Evolutionary conservation across 2,888 invertebrate species (phyloP), one percentile per base, ranked within the genome.

Genomic region (Lobophora halterata): DNA sequence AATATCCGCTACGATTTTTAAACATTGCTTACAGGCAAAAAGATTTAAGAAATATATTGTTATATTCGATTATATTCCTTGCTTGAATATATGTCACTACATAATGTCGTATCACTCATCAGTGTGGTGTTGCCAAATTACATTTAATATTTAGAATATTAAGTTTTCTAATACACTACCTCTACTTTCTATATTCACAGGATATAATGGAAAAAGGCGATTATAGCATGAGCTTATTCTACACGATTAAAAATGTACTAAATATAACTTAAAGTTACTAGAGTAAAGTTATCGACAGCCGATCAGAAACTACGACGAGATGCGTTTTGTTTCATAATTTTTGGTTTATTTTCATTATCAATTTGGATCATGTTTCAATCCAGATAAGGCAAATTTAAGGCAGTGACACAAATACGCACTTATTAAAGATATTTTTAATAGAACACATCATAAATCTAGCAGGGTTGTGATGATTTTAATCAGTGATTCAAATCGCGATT

Each of bases 101-200:
- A 72, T 18, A 25, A 28, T 11, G 61, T 80, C 80, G 80, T 86
- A 86, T 86, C 86, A 86, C 86, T 83, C 78, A 64, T 75, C 71
- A 69, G 74, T 77, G 77, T 86, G 86, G 86, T 86, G 86, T 86
- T 81, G 81, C 68, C 72, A 70, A 74, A 70, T 81, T 77, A 56
- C 29, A 44, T 46, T 62, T 61, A 68, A 79, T 83, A 81, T 85
- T 86, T 86, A 83, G 85, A 86, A 85, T 83, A 81, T 85, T 77
- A 73, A 70, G 66, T 72, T 76, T 76, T 74, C 85, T 85, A 86
- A 83, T 77, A 81, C 83, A 83, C 86, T 86, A 86, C 83, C 37
- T 63, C 85, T 83, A 85, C 83, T 53, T 61, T 65, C 82, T 85
- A 83, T 86, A 86, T 86, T 86, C 86, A 86, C 86, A 86, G 79